These are phyloP conservation scores for Ispidina picta DNA, from an alignment of 2,797 vertebrate genomes.

Conservation along the genomic window DNA sequence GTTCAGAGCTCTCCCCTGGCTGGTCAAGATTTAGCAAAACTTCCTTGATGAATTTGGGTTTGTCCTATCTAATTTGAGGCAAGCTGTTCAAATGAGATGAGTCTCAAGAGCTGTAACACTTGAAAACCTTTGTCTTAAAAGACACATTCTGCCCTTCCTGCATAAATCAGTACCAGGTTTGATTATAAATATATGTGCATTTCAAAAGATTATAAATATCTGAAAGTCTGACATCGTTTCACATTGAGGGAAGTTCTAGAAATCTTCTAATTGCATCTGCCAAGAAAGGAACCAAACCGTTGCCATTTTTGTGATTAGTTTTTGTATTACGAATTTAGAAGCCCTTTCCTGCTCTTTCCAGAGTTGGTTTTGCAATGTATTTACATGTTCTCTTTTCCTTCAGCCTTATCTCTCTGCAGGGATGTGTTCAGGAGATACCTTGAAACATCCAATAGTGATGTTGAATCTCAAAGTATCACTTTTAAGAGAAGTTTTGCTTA, in stretches of 20 bases:
- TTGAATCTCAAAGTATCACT: neutral
- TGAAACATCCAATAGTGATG: neutral
- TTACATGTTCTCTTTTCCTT: neutral
- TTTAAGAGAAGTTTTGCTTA: neutral
- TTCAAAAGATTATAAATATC: neutral
- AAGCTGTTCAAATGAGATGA: neutral
- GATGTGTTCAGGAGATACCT: neutral
- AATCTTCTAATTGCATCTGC: neutral
- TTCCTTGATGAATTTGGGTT: neutral
- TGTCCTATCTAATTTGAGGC: neutral
- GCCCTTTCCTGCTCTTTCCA: neutral
- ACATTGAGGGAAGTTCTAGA: neutral
- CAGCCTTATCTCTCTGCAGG: neutral
- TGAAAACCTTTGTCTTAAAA: neutral
- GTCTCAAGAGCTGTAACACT: neutral
- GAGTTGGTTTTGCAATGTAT: neutral
- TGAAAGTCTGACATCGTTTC: neutral
- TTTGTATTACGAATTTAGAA: neutral
- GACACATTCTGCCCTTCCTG: neutral
- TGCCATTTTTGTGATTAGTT: neutral
- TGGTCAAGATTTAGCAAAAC: neutral
- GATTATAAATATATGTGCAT: neutral
- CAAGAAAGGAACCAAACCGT: neutral
- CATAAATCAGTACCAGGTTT: neutral
- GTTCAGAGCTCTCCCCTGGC: neutral